Conservation (phyloP, 1,140 invertebrate species). For the Agrilus planipennis region DNA sequence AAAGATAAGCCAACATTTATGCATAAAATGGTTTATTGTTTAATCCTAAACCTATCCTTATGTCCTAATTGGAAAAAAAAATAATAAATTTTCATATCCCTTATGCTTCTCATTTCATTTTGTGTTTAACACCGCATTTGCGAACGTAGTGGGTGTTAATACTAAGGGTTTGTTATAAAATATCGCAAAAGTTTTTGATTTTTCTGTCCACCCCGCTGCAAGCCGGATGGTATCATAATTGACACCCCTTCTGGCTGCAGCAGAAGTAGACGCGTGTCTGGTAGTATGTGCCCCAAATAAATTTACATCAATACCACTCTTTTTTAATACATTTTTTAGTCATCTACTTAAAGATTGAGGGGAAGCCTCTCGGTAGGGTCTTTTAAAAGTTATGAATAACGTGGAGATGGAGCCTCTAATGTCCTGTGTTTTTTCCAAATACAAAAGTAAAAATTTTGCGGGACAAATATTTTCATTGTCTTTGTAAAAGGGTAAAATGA, state of each 20-base stretch:
- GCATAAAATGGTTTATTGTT: too few species aligned
- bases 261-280: slow-evolving; percentile 19
- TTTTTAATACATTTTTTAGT: slow-evolving; percentile 16
- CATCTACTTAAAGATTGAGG: slow-evolving; percentile 20
- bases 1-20: too few species aligned
- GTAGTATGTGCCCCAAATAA: slow-evolving; percentile 19
- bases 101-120: too few species aligned
- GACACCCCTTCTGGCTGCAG: slow-evolving; percentile 11
- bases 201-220: slow-evolving; percentile 20
- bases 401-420: neutral
- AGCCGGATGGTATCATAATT: slow-evolving; percentile 16
- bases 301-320: slow-evolving; percentile 16
- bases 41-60: too few species aligned
- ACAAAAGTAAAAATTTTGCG: neutral
- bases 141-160: too few species aligned
- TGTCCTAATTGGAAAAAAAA: too few species aligned
- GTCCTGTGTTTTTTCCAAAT: neutral
- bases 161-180: slow-evolving; percentile 19
- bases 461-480: neutral
- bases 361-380: slow-evolving; percentile 15
- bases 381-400: slow-evolving; percentile 17
- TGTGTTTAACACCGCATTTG: too few species aligned
- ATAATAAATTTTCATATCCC: too few species aligned
- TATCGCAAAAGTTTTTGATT: slow-evolving; percentile 19
- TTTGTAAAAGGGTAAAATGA: neutral